These are phyloP conservation scores for Perca flavescens DNA, from an alignment of 2,113 vertebrate genomes.

Conservation along the genomic window DNA sequence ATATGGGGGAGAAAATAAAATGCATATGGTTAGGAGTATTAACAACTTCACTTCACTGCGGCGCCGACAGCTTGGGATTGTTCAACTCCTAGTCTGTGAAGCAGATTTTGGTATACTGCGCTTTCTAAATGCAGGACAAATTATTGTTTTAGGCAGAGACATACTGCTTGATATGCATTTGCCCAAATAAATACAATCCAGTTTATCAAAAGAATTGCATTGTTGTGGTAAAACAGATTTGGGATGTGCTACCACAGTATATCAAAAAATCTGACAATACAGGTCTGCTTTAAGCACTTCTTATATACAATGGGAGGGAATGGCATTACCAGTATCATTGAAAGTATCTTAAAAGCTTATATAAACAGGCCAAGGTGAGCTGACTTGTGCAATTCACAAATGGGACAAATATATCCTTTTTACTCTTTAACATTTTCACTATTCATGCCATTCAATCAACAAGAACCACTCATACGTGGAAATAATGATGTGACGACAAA, in stretches of 20 bases:
- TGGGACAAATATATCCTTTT: conserved; percentile 6
- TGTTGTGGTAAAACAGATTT: conserved; percentile 7
- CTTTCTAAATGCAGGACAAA: conserved; percentile 23
- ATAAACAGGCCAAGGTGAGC: conserved; percentile 2
- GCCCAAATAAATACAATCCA: conserved; percentile 1
- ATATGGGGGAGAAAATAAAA: conserved; percentile 82
- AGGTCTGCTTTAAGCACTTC: conserved; percentile 38
- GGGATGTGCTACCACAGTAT: conserved; percentile 27
- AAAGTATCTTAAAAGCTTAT: conserved; percentile 35
- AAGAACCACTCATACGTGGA: conserved; percentile 44
- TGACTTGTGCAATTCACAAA: conserved; percentile 25
- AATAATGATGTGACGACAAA: conserved; percentile 89
- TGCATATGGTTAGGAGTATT: conserved; percentile 75
- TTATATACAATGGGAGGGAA: conserved; percentile 28
- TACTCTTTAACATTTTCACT: conserved; percentile 26
- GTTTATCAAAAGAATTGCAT: not conserved
- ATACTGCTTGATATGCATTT: not conserved
- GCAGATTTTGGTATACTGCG: conserved; percentile 58
- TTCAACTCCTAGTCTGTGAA: conserved; percentile 48
- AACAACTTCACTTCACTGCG: conserved; percentile 58
- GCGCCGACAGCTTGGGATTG: conserved; percentile 37
- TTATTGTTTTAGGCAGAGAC: not conserved
- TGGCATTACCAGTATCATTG: conserved; percentile 27
- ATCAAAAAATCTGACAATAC: conserved; percentile 34
- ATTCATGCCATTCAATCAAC: conserved; percentile 50